Evolutionary conservation across 2,888 invertebrate genomes (phyloP), one percentile per base, ranked within the genome.

Genomic region (Tetranychus truncatus): DNA sequence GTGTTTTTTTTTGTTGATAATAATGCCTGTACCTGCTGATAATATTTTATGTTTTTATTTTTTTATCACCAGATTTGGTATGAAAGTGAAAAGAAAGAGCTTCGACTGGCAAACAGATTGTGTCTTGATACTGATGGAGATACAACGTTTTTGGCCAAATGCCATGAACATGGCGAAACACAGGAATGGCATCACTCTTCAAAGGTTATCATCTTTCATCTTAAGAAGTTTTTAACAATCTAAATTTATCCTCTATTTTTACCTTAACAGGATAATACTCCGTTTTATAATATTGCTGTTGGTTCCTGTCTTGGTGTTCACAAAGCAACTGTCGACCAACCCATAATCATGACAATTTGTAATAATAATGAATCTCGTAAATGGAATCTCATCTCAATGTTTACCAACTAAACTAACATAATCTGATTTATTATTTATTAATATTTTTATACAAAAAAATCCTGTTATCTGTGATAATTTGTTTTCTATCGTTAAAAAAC

Each of bases 121-220:
- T 95, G 95, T 81, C 83, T 97, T 79, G 94, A 96, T 83, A 89
- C 90, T 0, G 85, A 86, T 0, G 86, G 87, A 77, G 85, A 85
- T 73, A 84, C 85, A 73, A 91, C 93, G 0, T 85, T 88, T 75
- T 84, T 96, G 11, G 88, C 90, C 79, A 95, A 96, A 83, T 96
- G 96, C 81, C 95, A 95, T 81, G 92, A 92, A 82, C 89, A 92
- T 85, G 89, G 91, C 15, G 91, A 91, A 0, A 88, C 90, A 78
- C 96, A 96, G 83, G 91, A 92, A 81, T 97, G 96, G 96, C 88
- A 88, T 74, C 89, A 91, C 81, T 89, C 88, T 78, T 88, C 87
- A 77, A 84, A 87, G 80, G 91, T 91, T 83, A 83, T 81, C 18
- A 20, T 65, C 46, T 45, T 18, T 15, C 18, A 18, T 34, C 24